Conservation (phyloP, 1,140 invertebrate genomes). For the Episyrphus balteatus region DNA sequence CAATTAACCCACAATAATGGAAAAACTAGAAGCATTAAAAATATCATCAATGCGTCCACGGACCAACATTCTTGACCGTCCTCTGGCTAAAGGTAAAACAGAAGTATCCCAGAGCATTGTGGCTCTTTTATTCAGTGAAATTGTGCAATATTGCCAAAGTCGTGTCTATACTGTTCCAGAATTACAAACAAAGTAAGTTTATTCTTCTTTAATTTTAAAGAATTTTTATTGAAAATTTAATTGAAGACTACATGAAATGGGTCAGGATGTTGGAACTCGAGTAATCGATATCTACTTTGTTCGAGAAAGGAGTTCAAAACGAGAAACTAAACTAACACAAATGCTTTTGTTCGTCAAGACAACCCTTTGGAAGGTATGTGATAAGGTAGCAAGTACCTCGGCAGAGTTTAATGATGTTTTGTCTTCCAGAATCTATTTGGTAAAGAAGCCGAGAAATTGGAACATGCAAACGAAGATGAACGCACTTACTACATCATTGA, state of each 20-base stretch:
- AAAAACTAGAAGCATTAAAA: conserved; percentile 31
- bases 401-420: not conserved
- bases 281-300: conserved; percentile 89
- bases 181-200: conserved; percentile 50
- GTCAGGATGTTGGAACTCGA: conserved; percentile 87
- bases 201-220: not conserved
- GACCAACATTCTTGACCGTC: conserved; percentile 81
- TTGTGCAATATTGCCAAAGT: conserved; percentile 97
- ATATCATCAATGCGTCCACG: conserved; percentile 45
- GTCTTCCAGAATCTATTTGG: conserved; percentile 73
- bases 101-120: conserved; percentile 89
- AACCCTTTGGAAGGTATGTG: conserved; percentile 84
- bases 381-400: too few species aligned
- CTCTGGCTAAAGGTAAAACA: conserved; percentile 81
- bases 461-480: conserved; percentile 97
- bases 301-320: conserved; percentile 83
- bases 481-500: conserved; percentile 97
- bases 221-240: not conserved
- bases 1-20: conserved; percentile 16
- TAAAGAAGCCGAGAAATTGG: conserved; percentile 95
- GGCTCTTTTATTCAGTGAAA: conserved; percentile 92
- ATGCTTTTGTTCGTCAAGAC: conserved; percentile 94
- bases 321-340: conserved; percentile 91
- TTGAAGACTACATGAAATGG: conserved; percentile 80
- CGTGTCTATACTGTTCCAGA: conserved; percentile 90